Percentiles rank a stretch among this genome's conserved stretches.
Conservation (phyloP, 2,113 vertebrate species). For the Acinonyx jubatus region DNA sequence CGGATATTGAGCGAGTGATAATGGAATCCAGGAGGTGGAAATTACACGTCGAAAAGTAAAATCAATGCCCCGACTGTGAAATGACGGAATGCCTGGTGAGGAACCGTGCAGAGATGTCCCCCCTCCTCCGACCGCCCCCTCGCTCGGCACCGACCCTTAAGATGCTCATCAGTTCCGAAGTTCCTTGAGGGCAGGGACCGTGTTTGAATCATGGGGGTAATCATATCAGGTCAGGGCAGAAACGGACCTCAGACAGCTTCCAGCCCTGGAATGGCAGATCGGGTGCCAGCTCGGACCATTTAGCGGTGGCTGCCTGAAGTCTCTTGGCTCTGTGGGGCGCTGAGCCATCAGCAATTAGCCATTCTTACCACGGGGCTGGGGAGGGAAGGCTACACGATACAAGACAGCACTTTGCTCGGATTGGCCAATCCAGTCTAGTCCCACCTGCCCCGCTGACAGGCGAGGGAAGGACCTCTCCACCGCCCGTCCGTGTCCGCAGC, state of each 20-base stretch:
- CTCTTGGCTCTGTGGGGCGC: conserved; percentile 51
- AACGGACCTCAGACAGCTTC: conserved; percentile 64
- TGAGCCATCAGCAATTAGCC: conserved; percentile 47
- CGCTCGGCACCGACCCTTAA: neutral
- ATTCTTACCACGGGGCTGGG: neutral
- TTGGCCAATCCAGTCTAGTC: neutral
- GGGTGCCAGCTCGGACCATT: conserved; percentile 42
- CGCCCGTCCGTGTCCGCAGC: neutral
- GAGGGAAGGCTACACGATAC: neutral
- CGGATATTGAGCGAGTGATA: conserved; percentile 79
- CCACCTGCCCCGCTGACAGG: neutral
- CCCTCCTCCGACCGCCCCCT: neutral
- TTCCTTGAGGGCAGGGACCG: conserved; percentile 75
- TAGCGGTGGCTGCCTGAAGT: conserved; percentile 47
- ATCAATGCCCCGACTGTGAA: conserved; percentile 78
- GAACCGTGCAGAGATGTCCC: neutral
- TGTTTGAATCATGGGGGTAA: conserved; percentile 71
- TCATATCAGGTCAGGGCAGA: conserved; percentile 61
- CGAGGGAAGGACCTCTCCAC: neutral
- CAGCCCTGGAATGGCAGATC: conserved; percentile 60
- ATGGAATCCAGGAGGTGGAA: conserved; percentile 82
- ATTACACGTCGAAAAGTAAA: conserved; percentile 81
- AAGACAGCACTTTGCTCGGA: neutral
- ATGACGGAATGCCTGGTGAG: conserved; percentile 70
- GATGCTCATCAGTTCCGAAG: conserved; percentile 63